phyloP scores from a whole-genome alignment of 2,888 invertebrate genomes.

The Keiferia lycopersicella region DNA sequence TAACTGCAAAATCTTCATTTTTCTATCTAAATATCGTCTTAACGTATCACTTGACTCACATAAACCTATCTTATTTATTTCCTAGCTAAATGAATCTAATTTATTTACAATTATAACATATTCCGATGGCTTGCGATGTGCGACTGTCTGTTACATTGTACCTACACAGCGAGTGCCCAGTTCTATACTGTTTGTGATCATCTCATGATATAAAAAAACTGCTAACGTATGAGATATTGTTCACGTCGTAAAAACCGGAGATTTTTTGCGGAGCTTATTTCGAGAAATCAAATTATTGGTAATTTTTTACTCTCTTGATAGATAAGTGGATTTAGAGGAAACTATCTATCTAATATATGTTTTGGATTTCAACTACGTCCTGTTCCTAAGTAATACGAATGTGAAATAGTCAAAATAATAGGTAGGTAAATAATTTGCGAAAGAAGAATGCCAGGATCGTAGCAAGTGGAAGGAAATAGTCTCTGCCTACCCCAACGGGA shows the following conservation, averaged over 20 bases:
- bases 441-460: no score
- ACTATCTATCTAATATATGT: not conserved
- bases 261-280: not conserved
- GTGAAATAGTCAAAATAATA: not conserved
- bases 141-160: not conserved
- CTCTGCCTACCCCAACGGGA: no score
- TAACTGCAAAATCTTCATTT: constrained; percentile 9
- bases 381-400: not conserved
- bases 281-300: not conserved
- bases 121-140: not conserved
- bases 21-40: not conserved
- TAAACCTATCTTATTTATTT: not conserved
- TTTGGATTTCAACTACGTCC: not conserved
- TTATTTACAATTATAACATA: constrained; percentile 6
- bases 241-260: constrained; percentile 18
- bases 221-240: constrained; percentile 26
- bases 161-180: not conserved
- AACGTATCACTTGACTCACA: not conserved
- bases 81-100: not conserved
- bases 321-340: not conserved
- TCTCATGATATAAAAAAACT: constrained; percentile 1
- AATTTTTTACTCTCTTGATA: not conserved
- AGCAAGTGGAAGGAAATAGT: no score
- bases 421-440: not conserved
- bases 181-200: not conserved